A percentile compares a stretch with the other conserved stretches of the same genome.
These are phyloP conservation scores for Pollenia labialis DNA, from an alignment of 2,888 invertebrate genomes.

Conservation along the genomic window DNA sequence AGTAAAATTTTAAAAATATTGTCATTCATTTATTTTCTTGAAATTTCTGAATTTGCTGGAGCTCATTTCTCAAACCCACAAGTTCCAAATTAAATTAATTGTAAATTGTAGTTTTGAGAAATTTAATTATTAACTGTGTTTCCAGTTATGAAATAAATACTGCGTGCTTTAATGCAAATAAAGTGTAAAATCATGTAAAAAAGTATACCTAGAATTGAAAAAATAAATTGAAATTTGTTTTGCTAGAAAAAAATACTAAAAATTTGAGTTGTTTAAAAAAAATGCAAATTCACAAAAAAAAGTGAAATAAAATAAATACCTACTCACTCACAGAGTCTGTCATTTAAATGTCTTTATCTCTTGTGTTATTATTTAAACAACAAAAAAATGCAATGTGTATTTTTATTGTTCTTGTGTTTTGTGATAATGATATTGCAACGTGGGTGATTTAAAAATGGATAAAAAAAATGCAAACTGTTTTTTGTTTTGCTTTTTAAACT, in stretches of 20 bases:
- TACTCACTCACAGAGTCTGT: background rate
- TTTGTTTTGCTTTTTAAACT: too few species aligned
- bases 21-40: background rate
- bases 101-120: background rate
- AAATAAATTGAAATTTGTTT: background rate
- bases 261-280: conserved; percentile 31
- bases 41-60: too few species aligned
- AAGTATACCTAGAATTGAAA: background rate
- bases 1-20: background rate
- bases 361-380: conserved; percentile 11
- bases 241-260: background rate
- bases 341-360: conserved; percentile 8
- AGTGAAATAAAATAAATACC: background rate
- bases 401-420: background rate
- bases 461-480: background rate
- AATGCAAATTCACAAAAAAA: conserved; percentile 6
- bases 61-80: background rate
- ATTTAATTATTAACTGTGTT: conserved; percentile 8
- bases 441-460: background rate
- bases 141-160: background rate
- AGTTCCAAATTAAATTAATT: background rate
- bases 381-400: background rate
- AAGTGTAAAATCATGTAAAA: background rate
- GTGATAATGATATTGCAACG: background rate
- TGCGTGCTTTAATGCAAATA: conserved; percentile 7